Evolutionary conservation across 2,113 vertebrate species (phyloP).

Genomic region (Chaenocephalus aceratus): DNA sequence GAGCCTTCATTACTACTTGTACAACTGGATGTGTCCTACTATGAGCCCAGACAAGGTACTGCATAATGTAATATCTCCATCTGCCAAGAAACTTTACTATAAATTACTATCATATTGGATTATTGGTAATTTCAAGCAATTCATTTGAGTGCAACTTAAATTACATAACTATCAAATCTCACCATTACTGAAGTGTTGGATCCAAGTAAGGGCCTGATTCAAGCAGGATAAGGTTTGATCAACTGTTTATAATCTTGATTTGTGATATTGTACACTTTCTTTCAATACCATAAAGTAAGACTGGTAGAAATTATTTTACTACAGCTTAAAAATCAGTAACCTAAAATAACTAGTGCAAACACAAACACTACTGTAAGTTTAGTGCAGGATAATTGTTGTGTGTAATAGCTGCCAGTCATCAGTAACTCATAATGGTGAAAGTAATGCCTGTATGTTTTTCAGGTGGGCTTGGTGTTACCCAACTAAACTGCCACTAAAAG

Average conservation of each 20-base stretch:
- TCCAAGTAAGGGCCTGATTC: no score
- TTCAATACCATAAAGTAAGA: not conserved
- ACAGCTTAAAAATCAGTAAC: not conserved
- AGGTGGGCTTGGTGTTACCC: constrained; percentile 74
- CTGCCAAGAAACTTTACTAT: no score
- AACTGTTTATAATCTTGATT: not conserved
- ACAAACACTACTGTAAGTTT: not conserved
- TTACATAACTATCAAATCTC: not conserved
- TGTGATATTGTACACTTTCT: not conserved
- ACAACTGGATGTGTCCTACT: constrained; percentile 97
- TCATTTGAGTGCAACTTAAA: not conserved
- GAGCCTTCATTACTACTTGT: constrained; percentile 95
- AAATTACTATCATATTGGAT: not conserved
- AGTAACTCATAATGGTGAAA: not conserved
- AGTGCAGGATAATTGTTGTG: not conserved
- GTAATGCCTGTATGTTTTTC: constrained; percentile 30
- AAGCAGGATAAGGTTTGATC: no score
- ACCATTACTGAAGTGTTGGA: not conserved
- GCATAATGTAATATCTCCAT: not conserved
- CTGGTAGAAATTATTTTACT: not conserved
- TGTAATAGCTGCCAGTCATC: not conserved
- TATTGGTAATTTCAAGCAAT: not conserved
- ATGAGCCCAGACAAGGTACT: constrained; percentile 93
- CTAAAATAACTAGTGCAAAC: not conserved
- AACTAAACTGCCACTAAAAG: constrained; percentile 45